Base-by-base conservation (phyloP, 1,140 invertebrate genomes). In the Cephus cinctus region DNA sequence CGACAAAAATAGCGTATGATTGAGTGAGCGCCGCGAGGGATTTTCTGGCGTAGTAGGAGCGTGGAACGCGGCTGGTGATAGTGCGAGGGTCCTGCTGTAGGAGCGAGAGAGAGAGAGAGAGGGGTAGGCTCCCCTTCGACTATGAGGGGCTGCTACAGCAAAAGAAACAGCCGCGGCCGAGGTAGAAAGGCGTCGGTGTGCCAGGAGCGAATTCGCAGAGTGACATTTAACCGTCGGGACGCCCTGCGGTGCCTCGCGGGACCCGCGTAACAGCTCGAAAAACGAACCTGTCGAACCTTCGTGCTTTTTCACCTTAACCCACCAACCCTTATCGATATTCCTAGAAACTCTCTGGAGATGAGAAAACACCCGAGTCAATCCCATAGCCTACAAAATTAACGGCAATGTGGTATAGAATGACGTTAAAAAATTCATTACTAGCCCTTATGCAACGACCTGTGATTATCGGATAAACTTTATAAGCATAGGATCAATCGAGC, bases 1-100 rank as follows among this genome's bases (percentile, higher is more conserved):
- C 52, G 59, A 62, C 63, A 73, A 70, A 72, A 73, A 72, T 69
- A 73, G 57, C 63, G 67, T 72, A 73, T 75, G 71, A 73, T 74
- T 73, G 70, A 73, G 69, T 65, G 71, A 69, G 47, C 60, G 69
- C 69, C 69, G 69, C 70, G 66, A 73, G 71, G 70, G 72, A 73
- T 75, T 75, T 69, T 66, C 63, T 44, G 57, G 46, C 52, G 46
- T 42, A 52, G 52, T 39, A 67, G 58, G 59, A 57, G 59, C 61
- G 61, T 57, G 51, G 4, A 14, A 5, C 11, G 5, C 32, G 4
- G n/a, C 4, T n/a, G 32, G 32, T 34, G 4, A 16, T 4, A 16
- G 32, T 34, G 32, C n/a, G n/a, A n/a, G n/a, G n/a, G n/a, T n/a
- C n/a, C n/a, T n/a, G n/a, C n/a, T n/a, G n/a, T n/a, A n/a, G n/a